Evolutionary conservation across 2,888 invertebrate genomes (phyloP), one percentile per base, ranked within the genome.

Genomic region (Zhuqinia jingwanae): DNA sequence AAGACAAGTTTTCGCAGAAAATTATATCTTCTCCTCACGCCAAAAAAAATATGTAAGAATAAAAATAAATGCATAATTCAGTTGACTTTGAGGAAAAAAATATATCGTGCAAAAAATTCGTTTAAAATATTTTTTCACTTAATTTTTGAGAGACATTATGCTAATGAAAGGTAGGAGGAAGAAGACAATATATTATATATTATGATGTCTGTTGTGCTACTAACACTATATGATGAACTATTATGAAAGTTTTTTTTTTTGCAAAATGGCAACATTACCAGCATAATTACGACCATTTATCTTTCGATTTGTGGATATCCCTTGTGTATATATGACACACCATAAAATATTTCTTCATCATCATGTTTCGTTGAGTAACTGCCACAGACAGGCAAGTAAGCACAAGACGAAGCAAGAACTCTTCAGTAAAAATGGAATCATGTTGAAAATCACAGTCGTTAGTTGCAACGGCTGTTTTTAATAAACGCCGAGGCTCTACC

Each of bases 251-350:
- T 50, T 50, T n/a, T 50, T 50, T n/a, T 50, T 50, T 50, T 68
- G 68, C 42, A 47, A 68, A 45, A 20, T 36, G 63, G 15, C 36
- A 63, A 36, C 36, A 63, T 36, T 36, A 63, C 27, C 47, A 68
- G 68, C 68, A 68, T 68, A 68, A 68, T 68, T 47, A 47, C 27
- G 68, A 15, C 42, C 47, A 68, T 68, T 68, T 45, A 68, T 45
- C 68, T 68, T 68, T 68, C 45, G n/a, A 68, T 47, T 47, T 68
- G 68, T 42, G 68, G 45, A 68, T 68, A 45, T 68, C 68, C 45
- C 68, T 47, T 1, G 36, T 36, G 36, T 8, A 36, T n/a, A 36
- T 42, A 68, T 22, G 68, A 47, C 68, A 47, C 68, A 45, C 47
- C 68, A 68, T 45, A 68, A 68, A 17, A 68, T 42, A 45, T 11